These are phyloP conservation scores for Drosophila carrolli DNA, from an alignment of 1,140 invertebrate species.

Conservation along the genomic window DNA sequence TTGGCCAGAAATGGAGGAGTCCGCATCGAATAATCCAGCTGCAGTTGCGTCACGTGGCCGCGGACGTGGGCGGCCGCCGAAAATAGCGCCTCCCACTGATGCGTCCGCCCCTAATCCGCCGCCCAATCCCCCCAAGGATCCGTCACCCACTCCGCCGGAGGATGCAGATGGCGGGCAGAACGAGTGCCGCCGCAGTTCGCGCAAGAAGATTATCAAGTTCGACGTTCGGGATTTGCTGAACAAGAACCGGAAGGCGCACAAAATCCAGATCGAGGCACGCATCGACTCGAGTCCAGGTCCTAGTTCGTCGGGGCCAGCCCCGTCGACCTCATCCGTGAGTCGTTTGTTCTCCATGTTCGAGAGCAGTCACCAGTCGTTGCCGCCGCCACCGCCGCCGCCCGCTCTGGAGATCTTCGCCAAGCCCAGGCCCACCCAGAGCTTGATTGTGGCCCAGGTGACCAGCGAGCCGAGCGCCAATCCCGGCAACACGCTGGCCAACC, in stretches of 20 bases:
- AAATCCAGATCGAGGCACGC: conserved; percentile 75
- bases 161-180: background rate
- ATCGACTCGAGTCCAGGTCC: conserved; percentile 65
- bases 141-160: conserved; percentile 11
- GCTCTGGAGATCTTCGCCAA: conserved; percentile 59
- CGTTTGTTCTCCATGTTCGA: conserved; percentile 52
- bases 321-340: conserved; percentile 3
- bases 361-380: conserved; percentile 7
- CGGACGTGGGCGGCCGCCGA: conserved; percentile 36
- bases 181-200: conserved; percentile 74
- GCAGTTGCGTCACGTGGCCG: conserved; percentile 36
- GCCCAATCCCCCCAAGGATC: background rate
- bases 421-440: conserved; percentile 47
- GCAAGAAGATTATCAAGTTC: conserved; percentile 80
- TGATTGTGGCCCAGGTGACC: conserved; percentile 67
- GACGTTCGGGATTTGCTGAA: conserved; percentile 74
- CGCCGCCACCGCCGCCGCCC: conserved; percentile 11
- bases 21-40: background rate
- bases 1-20: conserved; percentile 19
- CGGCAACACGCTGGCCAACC: background rate
- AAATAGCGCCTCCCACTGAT: background rate
- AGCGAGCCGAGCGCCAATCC: conserved; percentile 28
- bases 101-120: too few species aligned
- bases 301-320: background rate
- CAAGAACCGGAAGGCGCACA: conserved; percentile 68